Conservation (phyloP, 37 sponge, comb jelly and placozoan genomes). For the Ianthella basta region DNA sequence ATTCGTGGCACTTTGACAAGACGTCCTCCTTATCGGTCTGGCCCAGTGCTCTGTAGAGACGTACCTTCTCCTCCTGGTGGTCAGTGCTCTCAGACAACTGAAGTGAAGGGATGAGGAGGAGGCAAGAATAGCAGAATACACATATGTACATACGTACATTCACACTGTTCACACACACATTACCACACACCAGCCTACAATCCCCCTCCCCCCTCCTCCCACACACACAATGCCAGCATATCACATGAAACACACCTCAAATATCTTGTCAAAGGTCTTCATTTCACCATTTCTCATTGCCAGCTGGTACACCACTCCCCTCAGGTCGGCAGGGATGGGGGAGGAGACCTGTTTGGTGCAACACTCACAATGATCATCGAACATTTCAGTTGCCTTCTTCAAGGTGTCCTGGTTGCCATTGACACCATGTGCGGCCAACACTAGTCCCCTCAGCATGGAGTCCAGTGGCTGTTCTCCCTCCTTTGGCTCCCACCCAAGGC, state of each 20-base stretch:
- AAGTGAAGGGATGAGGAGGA: neutral
- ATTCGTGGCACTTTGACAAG: slow-evolving; percentile 69
- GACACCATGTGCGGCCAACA: slow-evolving; percentile 51
- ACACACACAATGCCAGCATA: no score
- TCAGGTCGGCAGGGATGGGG: slow-evolving; percentile 63
- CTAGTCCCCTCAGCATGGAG: slow-evolving; percentile 78
- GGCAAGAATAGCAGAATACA: no score
- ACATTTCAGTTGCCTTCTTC: slow-evolving; percentile 55
- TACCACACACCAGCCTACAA: no score
- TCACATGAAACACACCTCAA: slow-evolving; percentile 40
- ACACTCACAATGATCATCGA: slow-evolving; percentile 39
- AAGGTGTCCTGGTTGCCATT: slow-evolving; percentile 70
- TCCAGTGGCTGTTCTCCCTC: slow-evolving; percentile 77
- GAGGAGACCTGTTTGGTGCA: neutral
- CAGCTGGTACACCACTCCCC: slow-evolving; percentile 55
- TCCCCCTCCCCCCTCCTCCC: no score
- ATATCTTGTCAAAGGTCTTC: slow-evolving; percentile 64
- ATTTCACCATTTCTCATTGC: slow-evolving; percentile 58
- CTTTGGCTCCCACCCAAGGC: slow-evolving; percentile 83
- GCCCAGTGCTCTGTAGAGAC: slow-evolving; percentile 83
- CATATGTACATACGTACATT: no score
- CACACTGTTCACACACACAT: no score
- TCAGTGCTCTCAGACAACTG: slow-evolving; percentile 79
- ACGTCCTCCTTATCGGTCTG: slow-evolving; percentile 52
- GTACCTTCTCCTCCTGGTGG: slow-evolving; percentile 86